Base-by-base conservation (phyloP, 2,888 invertebrate genomes). In the Eupithecia abbreviata region DNA sequence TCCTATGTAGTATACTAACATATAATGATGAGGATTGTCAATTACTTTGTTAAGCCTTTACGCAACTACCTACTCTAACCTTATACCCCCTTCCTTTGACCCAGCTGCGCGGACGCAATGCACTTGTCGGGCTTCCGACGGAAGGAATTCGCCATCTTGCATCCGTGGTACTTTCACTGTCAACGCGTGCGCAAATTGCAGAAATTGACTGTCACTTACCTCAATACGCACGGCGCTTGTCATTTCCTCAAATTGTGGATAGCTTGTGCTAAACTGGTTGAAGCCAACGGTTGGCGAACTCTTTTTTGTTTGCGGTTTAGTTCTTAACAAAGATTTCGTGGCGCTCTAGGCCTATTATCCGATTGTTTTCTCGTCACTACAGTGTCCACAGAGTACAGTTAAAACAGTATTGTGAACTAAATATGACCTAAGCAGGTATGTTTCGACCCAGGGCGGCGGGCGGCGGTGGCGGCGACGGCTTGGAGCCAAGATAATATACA, bases 121-220 rank as follows among this genome's bases (percentile, higher is more conserved):
- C 87, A 87, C 85, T 85, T 84, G 84, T 82, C 81, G 74, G 85
- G 79, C 72, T 80, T 84, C 82, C 73, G 72, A 79, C 84, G 85
- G 87, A 85, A 85, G 85, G 79, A 79, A 80, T 83, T 77, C 81
- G 85, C 83, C 86, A 84, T 83, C 83, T 85, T 84, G 84, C 80
- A 82, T 82, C 83, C 77, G 71, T 67, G 74, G 15, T 67, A 58
- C 41, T 62, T 47, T 43, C 82, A 58, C n/a, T 15, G 7, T 42
- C 43, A 68, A 83, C 84, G 82, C 82, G 82, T 83, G 84, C 82
- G 81, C n/a, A n/a, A n/a, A n/a, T n/a, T n/a, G n/a, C 81, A 77
- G 72, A 79, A 76, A 76, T 74, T 74, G 62, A 58, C 58, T 12
- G 4, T 62, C 30, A 18, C 18, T 58, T 58, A 18, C 62, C 62